phyloP scores from a whole-genome alignment of 2,113 vertebrate genomes.

The Oncorhynchus tshawytscha region DNA sequence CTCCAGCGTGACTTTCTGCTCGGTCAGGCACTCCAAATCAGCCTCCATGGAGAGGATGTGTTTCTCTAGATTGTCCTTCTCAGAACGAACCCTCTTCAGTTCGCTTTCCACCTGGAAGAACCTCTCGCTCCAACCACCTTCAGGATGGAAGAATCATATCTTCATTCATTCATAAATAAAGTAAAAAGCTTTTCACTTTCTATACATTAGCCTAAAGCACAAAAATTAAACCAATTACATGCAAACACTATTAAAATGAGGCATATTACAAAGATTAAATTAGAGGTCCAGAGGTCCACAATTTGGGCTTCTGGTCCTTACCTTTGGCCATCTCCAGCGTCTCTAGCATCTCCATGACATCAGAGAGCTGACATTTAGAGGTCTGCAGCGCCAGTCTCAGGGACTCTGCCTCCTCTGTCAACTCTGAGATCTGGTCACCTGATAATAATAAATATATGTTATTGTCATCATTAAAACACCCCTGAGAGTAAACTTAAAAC shows the following conservation, averaged over 20 bases:
- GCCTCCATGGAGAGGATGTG: conserved; percentile 69
- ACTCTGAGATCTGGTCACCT: conserved; percentile 33
- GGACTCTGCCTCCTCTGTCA: conserved; percentile 64
- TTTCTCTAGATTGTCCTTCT: conserved; percentile 73
- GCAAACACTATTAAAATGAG: too few species aligned
- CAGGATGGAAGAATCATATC: not conserved
- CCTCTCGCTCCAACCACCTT: conserved; percentile 71
- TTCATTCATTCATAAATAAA: not conserved
- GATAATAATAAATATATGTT: too few species aligned
- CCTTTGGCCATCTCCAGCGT: conserved; percentile 65
- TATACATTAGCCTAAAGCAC: too few species aligned
- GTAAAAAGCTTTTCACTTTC: too few species aligned
- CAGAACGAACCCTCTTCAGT: conserved; percentile 66
- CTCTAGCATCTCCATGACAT: conserved; percentile 61
- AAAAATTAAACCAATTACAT: too few species aligned
- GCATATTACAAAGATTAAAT: not conserved
- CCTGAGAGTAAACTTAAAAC: too few species aligned
- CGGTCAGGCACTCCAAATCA: conserved; percentile 72
- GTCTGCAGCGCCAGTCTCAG: conserved; percentile 66
- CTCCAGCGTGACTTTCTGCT: conserved; percentile 68
- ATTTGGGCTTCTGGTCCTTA: conserved; percentile 15
- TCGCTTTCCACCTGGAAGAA: conserved; percentile 76
- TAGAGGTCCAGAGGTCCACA: not conserved
- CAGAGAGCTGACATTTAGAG: conserved; percentile 47
- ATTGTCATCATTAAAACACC: too few species aligned